Percentiles rank a stretch among this genome's conserved stretches.
Conservation (phyloP, 2,113 vertebrate species). For the Morone chrysops region DNA sequence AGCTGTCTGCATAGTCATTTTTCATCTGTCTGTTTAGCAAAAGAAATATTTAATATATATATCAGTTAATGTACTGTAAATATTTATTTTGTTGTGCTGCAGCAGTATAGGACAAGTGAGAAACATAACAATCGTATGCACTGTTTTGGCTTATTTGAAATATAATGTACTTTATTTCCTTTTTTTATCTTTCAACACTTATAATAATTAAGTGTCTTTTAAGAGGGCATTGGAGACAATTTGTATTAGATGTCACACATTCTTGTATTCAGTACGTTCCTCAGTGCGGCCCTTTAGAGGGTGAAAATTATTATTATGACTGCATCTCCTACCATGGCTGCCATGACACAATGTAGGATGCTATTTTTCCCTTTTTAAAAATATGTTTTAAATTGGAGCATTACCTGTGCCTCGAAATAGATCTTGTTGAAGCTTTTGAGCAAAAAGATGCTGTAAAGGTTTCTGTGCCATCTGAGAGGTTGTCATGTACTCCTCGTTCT, state of each 20-base stretch:
- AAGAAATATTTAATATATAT: neutral
- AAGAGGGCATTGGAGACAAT: conserved; percentile 18
- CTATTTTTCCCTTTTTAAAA: neutral
- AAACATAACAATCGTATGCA: neutral
- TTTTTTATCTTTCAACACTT: too few species aligned
- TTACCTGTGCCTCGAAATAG: neutral
- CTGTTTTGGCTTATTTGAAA: neutral
- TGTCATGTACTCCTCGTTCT: neutral
- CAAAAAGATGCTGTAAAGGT: neutral
- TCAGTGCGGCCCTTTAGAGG: neutral
- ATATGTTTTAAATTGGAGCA: neutral
- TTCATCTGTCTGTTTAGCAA: neutral
- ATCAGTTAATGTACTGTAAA: conserved; percentile 16
- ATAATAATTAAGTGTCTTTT: neutral
- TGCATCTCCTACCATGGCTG: neutral
- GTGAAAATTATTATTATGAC: neutral
- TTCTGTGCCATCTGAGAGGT: neutral
- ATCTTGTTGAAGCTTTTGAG: neutral
- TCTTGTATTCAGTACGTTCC: neutral
- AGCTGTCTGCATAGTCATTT: neutral
- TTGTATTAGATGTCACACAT: conserved; percentile 6
- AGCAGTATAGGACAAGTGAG: neutral
- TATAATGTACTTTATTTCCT: neutral
- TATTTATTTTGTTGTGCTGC: neutral
- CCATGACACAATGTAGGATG: neutral